Conservation (phyloP, 2,797 vertebrate genomes). For the Borostomias antarcticus region DNA sequence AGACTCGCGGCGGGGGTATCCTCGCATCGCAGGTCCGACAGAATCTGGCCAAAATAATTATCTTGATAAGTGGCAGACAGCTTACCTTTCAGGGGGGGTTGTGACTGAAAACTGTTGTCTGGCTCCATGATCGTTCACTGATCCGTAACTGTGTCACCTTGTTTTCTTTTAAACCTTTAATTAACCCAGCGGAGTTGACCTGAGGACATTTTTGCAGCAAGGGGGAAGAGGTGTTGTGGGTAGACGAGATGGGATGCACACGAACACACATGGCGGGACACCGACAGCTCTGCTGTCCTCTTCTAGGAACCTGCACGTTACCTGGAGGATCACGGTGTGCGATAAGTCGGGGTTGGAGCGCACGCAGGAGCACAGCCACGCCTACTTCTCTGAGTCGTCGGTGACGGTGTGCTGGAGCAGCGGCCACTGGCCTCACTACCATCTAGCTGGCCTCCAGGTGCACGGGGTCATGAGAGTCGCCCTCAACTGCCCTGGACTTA, state of each 20-base stretch:
- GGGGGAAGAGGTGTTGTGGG: neutral
- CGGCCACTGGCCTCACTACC: conserved; percentile 69
- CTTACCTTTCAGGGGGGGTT: no score
- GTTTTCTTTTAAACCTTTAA: no score
- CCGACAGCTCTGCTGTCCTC: neutral
- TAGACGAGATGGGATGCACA: neutral
- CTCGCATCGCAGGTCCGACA: conserved; percentile 58
- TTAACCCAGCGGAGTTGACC: no score
- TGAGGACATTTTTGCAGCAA: no score
- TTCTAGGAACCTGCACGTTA: conserved; percentile 63
- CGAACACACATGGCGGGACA: neutral
- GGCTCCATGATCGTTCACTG: no score
- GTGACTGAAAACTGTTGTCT: no score
- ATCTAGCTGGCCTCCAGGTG: conserved; percentile 78
- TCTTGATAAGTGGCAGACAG: conserved; percentile 52
- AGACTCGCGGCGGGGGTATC: conserved; percentile 56
- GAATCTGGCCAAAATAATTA: conserved; percentile 64
- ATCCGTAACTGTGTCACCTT: no score
- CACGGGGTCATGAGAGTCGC: conserved; percentile 78
- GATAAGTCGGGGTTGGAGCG: conserved; percentile 70
- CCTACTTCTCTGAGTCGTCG: conserved; percentile 79
- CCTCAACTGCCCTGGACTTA: conserved; percentile 56
- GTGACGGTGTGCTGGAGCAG: conserved; percentile 78
- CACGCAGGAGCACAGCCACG: conserved; percentile 65
- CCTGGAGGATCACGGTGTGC: conserved; percentile 82